A percentile compares a stretch with the other conserved stretches of the same genome.
Conservation (phyloP, 2,888 invertebrate species). For the Nysson spinosus region DNA sequence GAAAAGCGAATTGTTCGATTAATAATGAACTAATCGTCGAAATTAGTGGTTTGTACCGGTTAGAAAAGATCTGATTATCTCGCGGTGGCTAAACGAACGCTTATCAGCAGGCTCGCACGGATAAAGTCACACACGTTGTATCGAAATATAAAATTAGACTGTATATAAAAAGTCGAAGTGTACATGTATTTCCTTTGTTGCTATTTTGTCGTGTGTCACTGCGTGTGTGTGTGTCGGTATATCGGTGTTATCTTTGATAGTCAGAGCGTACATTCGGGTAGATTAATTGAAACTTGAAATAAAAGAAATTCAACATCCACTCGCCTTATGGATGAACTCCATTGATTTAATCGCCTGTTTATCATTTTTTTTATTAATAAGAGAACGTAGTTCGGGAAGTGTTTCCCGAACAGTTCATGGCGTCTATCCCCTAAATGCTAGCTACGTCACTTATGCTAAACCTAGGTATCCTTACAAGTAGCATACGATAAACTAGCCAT, state of each 20-base stretch:
- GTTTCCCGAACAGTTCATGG: constrained; percentile 72
- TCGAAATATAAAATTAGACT: constrained; percentile 75
- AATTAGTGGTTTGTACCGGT: no score
- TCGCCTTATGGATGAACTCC: constrained; percentile 67
- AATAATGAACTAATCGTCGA: no score
- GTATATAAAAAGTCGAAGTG: constrained; percentile 69
- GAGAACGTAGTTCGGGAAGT: constrained; percentile 73
- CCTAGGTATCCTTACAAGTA: constrained; percentile 56
- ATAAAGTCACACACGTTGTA: constrained; percentile 64
- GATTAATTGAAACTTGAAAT: constrained; percentile 70
- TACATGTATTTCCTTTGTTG: constrained; percentile 15
- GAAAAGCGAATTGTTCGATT: no score
- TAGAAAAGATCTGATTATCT: no score
- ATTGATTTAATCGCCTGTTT: constrained; percentile 67
- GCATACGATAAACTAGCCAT: constrained; percentile 72
- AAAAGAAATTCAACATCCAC: constrained; percentile 72
- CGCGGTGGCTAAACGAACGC: constrained; percentile 51
- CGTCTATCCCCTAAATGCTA: constrained; percentile 74
- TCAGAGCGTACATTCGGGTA: constrained; percentile 60
- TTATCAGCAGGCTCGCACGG: constrained; percentile 62
- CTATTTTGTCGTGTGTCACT: constrained; percentile 4
- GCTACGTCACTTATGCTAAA: constrained; percentile 70
- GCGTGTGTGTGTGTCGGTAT: constrained; percentile 29
- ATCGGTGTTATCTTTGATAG: constrained; percentile 46
- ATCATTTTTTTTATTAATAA: constrained; percentile 69